Conservation (phyloP, 2,113 vertebrate species). For the Caretta caretta region DNA sequence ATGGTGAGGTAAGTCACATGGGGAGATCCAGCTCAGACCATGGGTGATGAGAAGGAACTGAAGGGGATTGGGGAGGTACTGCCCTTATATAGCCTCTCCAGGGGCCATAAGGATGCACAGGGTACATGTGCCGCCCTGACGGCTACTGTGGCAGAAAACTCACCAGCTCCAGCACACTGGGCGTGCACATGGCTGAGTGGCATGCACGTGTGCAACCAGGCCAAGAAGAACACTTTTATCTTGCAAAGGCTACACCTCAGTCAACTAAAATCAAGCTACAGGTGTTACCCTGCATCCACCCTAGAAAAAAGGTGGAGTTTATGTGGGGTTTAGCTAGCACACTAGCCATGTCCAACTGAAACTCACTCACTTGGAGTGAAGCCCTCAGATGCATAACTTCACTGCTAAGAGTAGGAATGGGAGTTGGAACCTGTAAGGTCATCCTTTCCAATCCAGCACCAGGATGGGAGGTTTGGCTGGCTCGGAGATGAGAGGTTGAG, state of each 20-base stretch:
- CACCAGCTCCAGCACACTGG: background rate
- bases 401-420: background rate
- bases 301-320: background rate
- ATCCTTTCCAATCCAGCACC: background rate
- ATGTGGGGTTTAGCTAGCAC: background rate
- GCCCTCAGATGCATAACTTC: background rate
- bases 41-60: background rate
- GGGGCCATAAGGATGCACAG: background rate
- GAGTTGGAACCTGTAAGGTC: background rate
- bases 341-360: slow-evolving; percentile 17
- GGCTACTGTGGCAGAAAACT: background rate
- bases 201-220: background rate
- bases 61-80: background rate
- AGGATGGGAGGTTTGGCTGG: background rate
- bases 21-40: background rate
- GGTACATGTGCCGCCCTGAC: background rate
- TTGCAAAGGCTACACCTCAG: background rate
- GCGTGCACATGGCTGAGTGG: background rate
- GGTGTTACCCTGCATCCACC: slow-evolving; percentile 33
- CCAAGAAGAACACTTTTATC: background rate
- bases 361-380: background rate
- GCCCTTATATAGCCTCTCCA: background rate
- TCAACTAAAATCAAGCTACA: slow-evolving; percentile 42
- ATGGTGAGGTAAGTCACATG: background rate
- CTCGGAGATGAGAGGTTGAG: background rate